Evolutionary conservation across 2,113 vertebrate species (phyloP).

Genomic region (Syngnathus floridae): DNA sequence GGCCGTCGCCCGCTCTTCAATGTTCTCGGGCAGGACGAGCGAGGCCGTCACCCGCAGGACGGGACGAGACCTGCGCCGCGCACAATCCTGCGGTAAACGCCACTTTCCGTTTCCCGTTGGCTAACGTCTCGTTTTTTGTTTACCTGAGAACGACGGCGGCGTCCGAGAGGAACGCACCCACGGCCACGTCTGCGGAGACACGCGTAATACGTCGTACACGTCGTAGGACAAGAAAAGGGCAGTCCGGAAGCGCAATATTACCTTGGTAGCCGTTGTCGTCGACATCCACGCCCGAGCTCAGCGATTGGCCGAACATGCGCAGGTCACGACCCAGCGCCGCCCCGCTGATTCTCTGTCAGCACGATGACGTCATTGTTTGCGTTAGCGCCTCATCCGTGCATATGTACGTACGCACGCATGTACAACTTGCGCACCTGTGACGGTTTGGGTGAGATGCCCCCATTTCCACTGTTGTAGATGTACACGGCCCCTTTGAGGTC

Average conservation of each 20-base stretch:
- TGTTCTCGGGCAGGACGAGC: slow-evolving; percentile 72
- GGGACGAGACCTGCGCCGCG: slow-evolving; percentile 78
- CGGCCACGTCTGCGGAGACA: slow-evolving; percentile 78
- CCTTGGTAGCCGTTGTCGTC: slow-evolving; percentile 61
- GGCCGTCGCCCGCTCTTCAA: slow-evolving; percentile 78
- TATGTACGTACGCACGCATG: no score
- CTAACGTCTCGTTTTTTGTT: slow-evolving; percentile 6
- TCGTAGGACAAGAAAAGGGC: not conserved
- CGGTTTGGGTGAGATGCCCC: slow-evolving; percentile 49
- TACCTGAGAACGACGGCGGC: slow-evolving; percentile 87
- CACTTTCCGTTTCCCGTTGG: not conserved
- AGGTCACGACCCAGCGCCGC: slow-evolving; percentile 48
- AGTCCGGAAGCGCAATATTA: slow-evolving; percentile 8
- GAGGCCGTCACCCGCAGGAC: slow-evolving; percentile 81
- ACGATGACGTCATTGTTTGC: slow-evolving; percentile 1
- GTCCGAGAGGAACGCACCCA: slow-evolving; percentile 89
- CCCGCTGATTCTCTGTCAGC: slow-evolving; percentile 53
- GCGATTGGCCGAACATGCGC: slow-evolving; percentile 62
- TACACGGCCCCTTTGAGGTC: slow-evolving; percentile 60
- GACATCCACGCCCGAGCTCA: slow-evolving; percentile 59
- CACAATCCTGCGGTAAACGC: not conserved
- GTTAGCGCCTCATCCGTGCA: no score
- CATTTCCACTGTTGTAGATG: slow-evolving; percentile 58
- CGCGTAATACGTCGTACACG: not conserved
- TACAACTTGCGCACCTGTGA: slow-evolving; percentile 47